Evolutionary conservation across 2,888 invertebrate genomes (phyloP).

Genomic region (Digitonthophagus gazella): DNA sequence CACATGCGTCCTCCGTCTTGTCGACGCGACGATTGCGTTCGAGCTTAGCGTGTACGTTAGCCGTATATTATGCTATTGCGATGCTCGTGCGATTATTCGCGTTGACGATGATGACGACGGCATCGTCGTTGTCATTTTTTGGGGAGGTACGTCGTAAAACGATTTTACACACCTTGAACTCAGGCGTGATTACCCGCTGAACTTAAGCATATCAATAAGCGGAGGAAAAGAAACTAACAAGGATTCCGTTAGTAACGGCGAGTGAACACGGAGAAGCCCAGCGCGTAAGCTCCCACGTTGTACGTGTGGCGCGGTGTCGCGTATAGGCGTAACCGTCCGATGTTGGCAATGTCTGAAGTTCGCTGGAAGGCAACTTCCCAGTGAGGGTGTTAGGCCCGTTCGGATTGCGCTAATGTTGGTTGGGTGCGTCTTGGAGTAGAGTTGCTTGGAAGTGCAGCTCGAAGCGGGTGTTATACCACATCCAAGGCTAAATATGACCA

Average conservation of each 20-base stretch:
- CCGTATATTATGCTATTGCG: not conserved
- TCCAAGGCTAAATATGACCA: slow-evolving; percentile 56
- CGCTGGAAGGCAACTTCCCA: slow-evolving; percentile 4
- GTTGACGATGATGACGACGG: too few relatives aligned
- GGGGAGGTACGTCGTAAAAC: not conserved
- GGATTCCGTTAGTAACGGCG: slow-evolving; percentile 62
- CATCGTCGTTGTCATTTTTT: not conserved
- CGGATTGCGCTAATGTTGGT: slow-evolving; percentile 39
- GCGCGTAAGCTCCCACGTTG: slow-evolving; percentile 49
- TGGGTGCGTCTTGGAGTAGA: slow-evolving; percentile 25
- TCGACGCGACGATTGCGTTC: too few relatives aligned
- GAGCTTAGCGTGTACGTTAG: not conserved
- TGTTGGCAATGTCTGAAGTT: not conserved
- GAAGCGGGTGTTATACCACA: slow-evolving; percentile 52
- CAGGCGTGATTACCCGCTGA: slow-evolving; percentile 35
- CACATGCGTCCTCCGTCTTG: not conserved
- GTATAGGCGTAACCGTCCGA: slow-evolving; percentile 10
- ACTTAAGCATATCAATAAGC: slow-evolving; percentile 51
- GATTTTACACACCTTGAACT: slow-evolving; percentile 40
- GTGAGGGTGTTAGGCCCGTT: slow-evolving; percentile 26
- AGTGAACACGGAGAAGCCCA: slow-evolving; percentile 59
- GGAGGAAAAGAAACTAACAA: slow-evolving; percentile 62
- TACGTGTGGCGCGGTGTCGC: slow-evolving; percentile 51
- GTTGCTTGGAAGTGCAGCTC: slow-evolving; percentile 47
- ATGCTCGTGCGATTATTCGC: not conserved